A percentile compares a stretch with the other conserved stretches of the same genome.
Conservation (phyloP, 92 coral and sea anemone genomes). For the Palythoa grandis region DNA sequence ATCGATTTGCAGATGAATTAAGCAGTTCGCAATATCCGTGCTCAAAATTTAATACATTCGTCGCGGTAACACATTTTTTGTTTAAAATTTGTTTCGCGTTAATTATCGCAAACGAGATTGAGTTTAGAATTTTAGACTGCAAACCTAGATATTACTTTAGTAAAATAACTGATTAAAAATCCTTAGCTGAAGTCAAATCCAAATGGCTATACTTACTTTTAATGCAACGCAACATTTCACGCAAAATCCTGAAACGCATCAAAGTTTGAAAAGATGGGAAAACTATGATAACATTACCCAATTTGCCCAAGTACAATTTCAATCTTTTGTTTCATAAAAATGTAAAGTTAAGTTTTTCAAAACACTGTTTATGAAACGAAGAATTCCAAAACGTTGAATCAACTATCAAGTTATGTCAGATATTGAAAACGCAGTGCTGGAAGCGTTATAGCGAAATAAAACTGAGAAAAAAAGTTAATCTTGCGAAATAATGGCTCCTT, state of each 20-base stretch:
- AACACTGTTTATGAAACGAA: constrained; percentile 5
- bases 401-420: constrained; percentile 7
- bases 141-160: neutral
- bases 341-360: constrained; percentile 28
- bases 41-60: neutral
- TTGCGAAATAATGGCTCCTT: neutral
- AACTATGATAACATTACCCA: neutral
- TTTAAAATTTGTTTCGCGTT: neutral
- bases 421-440: neutral
- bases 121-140: neutral
- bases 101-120: constrained; percentile 14
- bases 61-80: neutral
- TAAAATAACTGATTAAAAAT: neutral
- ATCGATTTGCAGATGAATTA: neutral
- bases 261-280: neutral
- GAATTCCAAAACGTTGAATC: constrained; percentile 1
- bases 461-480: neutral
- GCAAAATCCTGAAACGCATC: constrained; percentile 11
- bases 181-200: neutral
- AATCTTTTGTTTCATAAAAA: constrained; percentile 9
- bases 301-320: neutral
- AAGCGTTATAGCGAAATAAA: neutral
- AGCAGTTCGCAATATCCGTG: neutral
- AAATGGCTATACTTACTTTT: neutral
- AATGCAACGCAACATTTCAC: neutral